Percentiles rank a stretch among this genome's conserved stretches.
These are phyloP conservation scores for Tapirus terrestris DNA, from an alignment of 2,113 vertebrate species.

Conservation along the genomic window DNA sequence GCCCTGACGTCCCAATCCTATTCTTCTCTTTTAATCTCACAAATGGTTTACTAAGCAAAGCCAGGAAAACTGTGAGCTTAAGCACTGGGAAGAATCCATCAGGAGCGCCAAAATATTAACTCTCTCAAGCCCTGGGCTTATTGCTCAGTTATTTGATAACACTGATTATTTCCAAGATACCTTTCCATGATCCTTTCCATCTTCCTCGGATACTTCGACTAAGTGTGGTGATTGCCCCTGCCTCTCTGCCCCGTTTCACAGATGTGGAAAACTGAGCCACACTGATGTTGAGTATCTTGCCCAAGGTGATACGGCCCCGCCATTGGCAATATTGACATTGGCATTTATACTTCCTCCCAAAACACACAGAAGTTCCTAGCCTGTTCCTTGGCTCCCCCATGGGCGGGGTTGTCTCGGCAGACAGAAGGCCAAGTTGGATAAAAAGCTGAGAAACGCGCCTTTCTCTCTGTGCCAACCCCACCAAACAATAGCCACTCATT, in stretches of 20 bases:
- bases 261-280: not conserved
- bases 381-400: conserved; percentile 48
- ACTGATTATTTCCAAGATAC: not conserved
- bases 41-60: not conserved
- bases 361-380: conserved; percentile 29
- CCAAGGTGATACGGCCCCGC: not conserved
- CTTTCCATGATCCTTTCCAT: fast-evolving
- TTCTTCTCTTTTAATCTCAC: conserved; percentile 58
- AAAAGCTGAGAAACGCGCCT: conserved; percentile 61
- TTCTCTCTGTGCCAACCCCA: conserved; percentile 34
- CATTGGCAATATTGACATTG: not conserved
- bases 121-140: not conserved
- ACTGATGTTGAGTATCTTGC: not conserved
- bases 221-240: too few species aligned
- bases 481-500: conserved; percentile 68
- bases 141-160: not conserved
- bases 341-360: not conserved
- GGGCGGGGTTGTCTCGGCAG: conserved; percentile 28
- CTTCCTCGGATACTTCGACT: not conserved
- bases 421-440: conserved; percentile 30
- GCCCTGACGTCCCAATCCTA: not conserved
- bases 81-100: not conserved
- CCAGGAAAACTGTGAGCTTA: not conserved
- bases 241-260: not conserved
- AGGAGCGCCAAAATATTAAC: not conserved